Evolutionary conservation across 2,797 vertebrate species (phyloP).

Genomic region (Schizothorax lantsangensis): DNA sequence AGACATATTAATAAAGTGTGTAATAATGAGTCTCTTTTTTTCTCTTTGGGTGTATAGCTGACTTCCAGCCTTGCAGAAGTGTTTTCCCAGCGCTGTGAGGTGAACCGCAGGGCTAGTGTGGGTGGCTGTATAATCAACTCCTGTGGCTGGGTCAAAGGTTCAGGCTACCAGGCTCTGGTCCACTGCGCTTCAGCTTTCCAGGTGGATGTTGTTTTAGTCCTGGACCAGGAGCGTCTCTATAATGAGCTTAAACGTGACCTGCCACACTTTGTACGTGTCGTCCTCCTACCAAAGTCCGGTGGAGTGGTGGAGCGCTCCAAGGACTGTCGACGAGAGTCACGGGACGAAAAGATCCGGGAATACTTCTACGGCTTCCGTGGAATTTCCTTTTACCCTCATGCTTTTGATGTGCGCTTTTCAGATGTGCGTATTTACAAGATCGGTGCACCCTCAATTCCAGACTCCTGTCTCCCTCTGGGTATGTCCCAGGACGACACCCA

Average conservation of each 20-base stretch:
- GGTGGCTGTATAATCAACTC: constrained; percentile 98
- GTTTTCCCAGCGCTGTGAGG: constrained; percentile 95
- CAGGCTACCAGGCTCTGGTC: constrained; percentile 96
- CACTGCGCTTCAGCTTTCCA: constrained; percentile 96
- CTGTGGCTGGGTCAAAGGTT: constrained; percentile 98
- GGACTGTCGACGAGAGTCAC: constrained; percentile 91
- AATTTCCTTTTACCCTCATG: constrained; percentile 92
- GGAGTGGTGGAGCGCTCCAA: constrained; percentile 95
- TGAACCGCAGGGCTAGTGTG: constrained; percentile 92
- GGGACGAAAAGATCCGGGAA: constrained; percentile 94
- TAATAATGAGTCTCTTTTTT: not conserved
- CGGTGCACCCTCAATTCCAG: constrained; percentile 94
- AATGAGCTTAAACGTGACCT: constrained; percentile 96
- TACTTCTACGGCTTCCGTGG: constrained; percentile 98
- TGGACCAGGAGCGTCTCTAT: constrained; percentile 97
- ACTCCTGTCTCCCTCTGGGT: constrained; percentile 94
- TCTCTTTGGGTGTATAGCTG: constrained; percentile 75
- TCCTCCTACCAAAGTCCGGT: constrained; percentile 94
- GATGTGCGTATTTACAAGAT: constrained; percentile 99
- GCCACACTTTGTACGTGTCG: constrained; percentile 94
- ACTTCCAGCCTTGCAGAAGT: constrained; percentile 93
- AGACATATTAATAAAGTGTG: not conserved
- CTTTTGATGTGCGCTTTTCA: constrained; percentile 94
- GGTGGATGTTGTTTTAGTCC: constrained; percentile 95
- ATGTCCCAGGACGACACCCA: constrained; percentile 99